These are phyloP conservation scores for Leptarthrus brevirostris DNA, from an alignment of 2,888 invertebrate species.

Conservation along the genomic window DNA sequence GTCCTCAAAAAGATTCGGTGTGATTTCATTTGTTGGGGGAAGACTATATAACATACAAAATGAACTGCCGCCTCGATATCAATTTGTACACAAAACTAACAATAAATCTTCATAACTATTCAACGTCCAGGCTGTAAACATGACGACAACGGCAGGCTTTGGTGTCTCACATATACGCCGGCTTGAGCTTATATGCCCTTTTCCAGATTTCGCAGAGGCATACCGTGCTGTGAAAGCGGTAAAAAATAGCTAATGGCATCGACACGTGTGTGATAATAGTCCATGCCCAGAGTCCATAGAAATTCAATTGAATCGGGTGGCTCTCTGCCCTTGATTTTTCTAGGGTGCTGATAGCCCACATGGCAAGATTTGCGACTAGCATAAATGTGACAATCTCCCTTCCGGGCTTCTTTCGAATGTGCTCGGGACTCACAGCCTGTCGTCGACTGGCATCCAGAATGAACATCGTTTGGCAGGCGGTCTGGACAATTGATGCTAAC, in stretches of 20 bases:
- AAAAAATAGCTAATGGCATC: slow-evolving; percentile 93
- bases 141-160: slow-evolving; percentile 4
- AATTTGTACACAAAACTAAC: slow-evolving; percentile 28
- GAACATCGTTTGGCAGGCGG: slow-evolving; percentile 90
- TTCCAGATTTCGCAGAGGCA: slow-evolving; percentile 98
- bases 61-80: slow-evolving; percentile 6
- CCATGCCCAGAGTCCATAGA: slow-evolving; percentile 95
- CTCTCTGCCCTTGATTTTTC: slow-evolving; percentile 92
- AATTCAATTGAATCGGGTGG: slow-evolving; percentile 90
- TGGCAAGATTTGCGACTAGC: slow-evolving; percentile 87
- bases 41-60: slow-evolving; percentile 9
- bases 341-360: slow-evolving; percentile 94
- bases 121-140: slow-evolving; percentile 37
- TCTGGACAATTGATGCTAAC: slow-evolving; percentile 86
- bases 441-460: slow-evolving; percentile 90
- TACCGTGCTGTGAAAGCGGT: slow-evolving; percentile 94
- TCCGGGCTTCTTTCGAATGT: slow-evolving; percentile 88
- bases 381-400: slow-evolving; percentile 94
- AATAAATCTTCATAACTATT: slow-evolving; percentile 32
- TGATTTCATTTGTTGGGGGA: slow-evolving; percentile 23
- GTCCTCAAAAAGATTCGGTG: slow-evolving; percentile 16
- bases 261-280: slow-evolving; percentile 95
- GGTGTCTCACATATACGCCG: slow-evolving; percentile 80
- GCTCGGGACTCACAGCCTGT: slow-evolving; percentile 82
- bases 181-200: slow-evolving; percentile 91